Evolutionary conservation across 2,888 invertebrate genomes (phyloP).

Genomic region (Antheraea yamamai): DNA sequence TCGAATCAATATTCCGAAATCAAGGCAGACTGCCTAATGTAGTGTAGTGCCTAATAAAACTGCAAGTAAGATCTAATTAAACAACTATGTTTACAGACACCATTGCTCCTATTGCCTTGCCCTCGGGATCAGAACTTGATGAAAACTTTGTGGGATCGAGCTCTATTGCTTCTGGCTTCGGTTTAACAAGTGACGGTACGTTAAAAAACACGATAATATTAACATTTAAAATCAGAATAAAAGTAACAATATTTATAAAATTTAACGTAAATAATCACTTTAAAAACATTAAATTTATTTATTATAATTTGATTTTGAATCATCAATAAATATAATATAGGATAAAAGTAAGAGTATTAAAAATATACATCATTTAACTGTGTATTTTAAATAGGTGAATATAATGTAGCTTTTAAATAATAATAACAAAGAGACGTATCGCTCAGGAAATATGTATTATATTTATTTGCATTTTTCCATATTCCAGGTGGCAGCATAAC

Average conservation of each 20-base stretch:
- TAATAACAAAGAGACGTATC: neutral
- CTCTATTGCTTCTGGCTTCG: conserved; percentile 59
- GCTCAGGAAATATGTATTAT: neutral
- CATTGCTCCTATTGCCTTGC: conserved; percentile 42
- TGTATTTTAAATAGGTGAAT: neutral
- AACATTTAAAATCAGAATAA: neutral
- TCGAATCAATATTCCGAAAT: too few species aligned
- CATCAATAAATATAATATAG: neutral
- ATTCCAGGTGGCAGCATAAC: conserved; percentile 34
- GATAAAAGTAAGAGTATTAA: too few species aligned
- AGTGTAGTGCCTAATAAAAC: too few species aligned
- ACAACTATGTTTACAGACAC: conserved; percentile 30
- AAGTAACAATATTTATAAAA: too few species aligned
- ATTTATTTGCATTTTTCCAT: conserved; percentile 3
- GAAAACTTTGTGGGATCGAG: conserved; percentile 41
- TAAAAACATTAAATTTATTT: too few species aligned
- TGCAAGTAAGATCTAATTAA: too few species aligned
- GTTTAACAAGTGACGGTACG: conserved; percentile 44
- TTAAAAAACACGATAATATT: neutral
- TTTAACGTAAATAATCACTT: too few species aligned
- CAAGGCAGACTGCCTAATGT: too few species aligned
- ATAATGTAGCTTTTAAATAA: neutral
- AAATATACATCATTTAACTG: too few species aligned
- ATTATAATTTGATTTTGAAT: neutral
- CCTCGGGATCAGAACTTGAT: conserved; percentile 39